Evolutionary conservation across 2,113 vertebrate species (phyloP).

Genomic region (Oncorhynchus mykiss): DNA sequence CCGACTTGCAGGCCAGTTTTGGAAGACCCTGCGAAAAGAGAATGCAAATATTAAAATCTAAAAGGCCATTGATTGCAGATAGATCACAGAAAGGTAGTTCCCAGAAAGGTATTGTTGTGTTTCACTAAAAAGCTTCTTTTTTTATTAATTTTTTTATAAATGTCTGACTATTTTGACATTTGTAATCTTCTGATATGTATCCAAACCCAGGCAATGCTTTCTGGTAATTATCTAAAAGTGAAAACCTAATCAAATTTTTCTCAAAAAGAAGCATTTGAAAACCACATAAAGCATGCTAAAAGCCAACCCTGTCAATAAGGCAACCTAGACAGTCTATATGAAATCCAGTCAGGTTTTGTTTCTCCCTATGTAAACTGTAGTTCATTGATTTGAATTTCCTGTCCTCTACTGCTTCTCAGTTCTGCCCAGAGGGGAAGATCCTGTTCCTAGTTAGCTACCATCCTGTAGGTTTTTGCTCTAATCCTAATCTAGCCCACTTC

Average conservation of each 20-base stretch:
- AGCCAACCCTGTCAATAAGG: conserved; percentile 4
- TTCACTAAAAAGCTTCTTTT: background rate
- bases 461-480: too few species aligned
- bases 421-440: conserved; percentile 28
- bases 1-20: conserved; percentile 73
- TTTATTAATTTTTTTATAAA: too few species aligned
- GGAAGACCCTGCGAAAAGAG: conserved; percentile 63
- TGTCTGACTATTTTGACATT: too few species aligned
- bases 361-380: conserved; percentile 28
- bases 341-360: conserved; percentile 7
- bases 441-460: too few species aligned
- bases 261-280: background rate
- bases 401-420: conserved; percentile 17
- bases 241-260: background rate
- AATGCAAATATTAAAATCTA: conserved; percentile 41
- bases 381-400: conserved; percentile 35
- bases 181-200: background rate
- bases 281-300: background rate
- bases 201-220: too few species aligned
- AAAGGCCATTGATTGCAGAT: background rate
- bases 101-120: background rate
- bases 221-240: background rate
- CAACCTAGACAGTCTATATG: conserved; percentile 2
- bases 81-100: background rate
- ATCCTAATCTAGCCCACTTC: too few species aligned